These are phyloP conservation scores for Griposia aprilina DNA, from an alignment of 2,888 invertebrate species.

Conservation along the genomic window DNA sequence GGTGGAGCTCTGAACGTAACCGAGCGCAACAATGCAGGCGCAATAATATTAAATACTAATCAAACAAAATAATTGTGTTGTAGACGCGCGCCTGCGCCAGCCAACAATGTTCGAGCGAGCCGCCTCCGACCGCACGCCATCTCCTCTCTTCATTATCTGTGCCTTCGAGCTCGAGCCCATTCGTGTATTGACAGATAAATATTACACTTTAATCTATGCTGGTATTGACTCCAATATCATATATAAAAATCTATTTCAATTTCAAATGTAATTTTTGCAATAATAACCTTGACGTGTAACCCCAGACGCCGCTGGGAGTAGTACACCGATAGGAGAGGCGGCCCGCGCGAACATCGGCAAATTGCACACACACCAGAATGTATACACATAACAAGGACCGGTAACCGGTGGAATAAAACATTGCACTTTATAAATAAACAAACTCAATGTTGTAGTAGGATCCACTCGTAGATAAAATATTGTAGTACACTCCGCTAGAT, in stretches of 20 bases:
- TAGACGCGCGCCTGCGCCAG: constrained; percentile 89
- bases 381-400: constrained; percentile 89
- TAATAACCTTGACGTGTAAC: constrained; percentile 69
- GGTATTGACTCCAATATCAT: constrained; percentile 56
- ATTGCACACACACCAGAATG: constrained; percentile 82
- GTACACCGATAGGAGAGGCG: constrained; percentile 73
- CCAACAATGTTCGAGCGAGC: constrained; percentile 73
- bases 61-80: constrained; percentile 88
- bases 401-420: constrained; percentile 90
- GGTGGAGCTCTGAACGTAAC: constrained; percentile 79
- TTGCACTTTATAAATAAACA: constrained; percentile 89
- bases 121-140: constrained; percentile 64
- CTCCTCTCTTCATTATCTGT: constrained; percentile 18
- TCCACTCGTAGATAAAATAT: constrained; percentile 90
- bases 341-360: constrained; percentile 79
- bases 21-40: constrained; percentile 78
- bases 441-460: constrained; percentile 91
- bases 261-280: constrained; percentile 64
- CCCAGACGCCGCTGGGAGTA: constrained; percentile 75
- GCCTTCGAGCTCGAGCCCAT: constrained; percentile 25
- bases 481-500: constrained; percentile 90
- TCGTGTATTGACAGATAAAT: constrained; percentile 46
- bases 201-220: constrained; percentile 54
- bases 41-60: constrained; percentile 83
- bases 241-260: constrained; percentile 68